A percentile compares a stretch with the other conserved stretches of the same genome.
Evolutionary conservation across 2,113 vertebrate genomes (phyloP).

Genomic region (Ctenodactylus gundi): DNA sequence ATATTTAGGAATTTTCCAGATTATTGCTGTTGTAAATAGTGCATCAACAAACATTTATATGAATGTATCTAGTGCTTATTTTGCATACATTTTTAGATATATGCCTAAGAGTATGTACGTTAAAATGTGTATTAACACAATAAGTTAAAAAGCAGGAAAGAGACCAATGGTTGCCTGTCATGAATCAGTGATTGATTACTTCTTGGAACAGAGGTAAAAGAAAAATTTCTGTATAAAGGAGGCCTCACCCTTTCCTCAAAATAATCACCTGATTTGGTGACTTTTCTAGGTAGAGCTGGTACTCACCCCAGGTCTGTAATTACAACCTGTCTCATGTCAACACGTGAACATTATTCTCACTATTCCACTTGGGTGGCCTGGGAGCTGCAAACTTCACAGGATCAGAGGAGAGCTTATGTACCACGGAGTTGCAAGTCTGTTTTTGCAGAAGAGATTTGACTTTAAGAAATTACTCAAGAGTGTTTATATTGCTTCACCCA

Average conservation of each 20-base stretch:
- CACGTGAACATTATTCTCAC: not conserved
- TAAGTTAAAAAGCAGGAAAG: not conserved
- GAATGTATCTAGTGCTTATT: not conserved
- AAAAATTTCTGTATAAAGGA: not conserved
- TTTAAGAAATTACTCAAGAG: constrained; percentile 65
- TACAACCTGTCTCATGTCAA: not conserved
- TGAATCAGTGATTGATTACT: not conserved
- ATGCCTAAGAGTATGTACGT: not conserved
- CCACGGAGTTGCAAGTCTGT: constrained; percentile 46
- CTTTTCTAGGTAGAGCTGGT: not conserved
- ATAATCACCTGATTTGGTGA: not conserved
- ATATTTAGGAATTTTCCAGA: not conserved
- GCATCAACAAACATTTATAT: not conserved
- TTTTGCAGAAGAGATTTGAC: constrained; percentile 61
- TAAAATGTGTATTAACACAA: not conserved
- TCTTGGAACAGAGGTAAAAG: not conserved
- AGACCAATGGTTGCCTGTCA: not conserved
- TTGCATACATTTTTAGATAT: not conserved
- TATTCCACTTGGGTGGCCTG: constrained; percentile 55
- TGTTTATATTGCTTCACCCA: constrained; percentile 66
- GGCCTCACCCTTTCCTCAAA: accelerated
- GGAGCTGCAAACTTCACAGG: constrained; percentile 36
- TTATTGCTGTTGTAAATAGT: not conserved
- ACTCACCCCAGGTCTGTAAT: not conserved
- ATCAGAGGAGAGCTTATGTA: constrained; percentile 57